These are phyloP conservation scores for Hypomesus transpacificus DNA, from an alignment of 2,113 vertebrate genomes.

Conservation along the genomic window DNA sequence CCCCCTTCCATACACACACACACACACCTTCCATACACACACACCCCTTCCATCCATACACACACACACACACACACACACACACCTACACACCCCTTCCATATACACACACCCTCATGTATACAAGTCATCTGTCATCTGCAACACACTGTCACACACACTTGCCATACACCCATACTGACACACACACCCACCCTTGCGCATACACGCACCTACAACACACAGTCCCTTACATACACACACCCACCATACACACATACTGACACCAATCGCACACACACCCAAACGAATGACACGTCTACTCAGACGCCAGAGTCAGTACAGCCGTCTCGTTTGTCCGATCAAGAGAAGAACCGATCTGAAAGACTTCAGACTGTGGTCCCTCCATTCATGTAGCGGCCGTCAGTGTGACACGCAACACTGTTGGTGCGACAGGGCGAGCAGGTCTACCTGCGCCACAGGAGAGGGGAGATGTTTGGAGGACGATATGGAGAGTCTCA, in stretches of 20 bases:
- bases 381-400: no score
- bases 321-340: constrained; percentile 21
- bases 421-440: background rate
- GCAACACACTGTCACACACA: background rate
- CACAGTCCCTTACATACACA: background rate
- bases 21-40: background rate
- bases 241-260: no score
- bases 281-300: constrained; percentile 9
- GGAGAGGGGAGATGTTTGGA: constrained; percentile 33
- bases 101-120: no score
- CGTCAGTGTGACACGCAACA: no score
- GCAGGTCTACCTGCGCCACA: background rate
- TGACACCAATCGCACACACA: background rate
- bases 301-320: no score
- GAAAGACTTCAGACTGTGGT: background rate
- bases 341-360: background rate
- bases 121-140: no score
- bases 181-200: background rate
- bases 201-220: constrained; percentile 8
- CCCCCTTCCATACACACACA: background rate
- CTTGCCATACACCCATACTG: background rate
- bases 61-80: background rate
- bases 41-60: background rate
- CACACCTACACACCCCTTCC: no score
- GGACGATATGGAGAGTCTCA: constrained; percentile 46